Evolutionary conservation across 2,888 invertebrate genomes (phyloP), one percentile per base, ranked within the genome.

Genomic region (Synanthedon andrenaeformis): DNA sequence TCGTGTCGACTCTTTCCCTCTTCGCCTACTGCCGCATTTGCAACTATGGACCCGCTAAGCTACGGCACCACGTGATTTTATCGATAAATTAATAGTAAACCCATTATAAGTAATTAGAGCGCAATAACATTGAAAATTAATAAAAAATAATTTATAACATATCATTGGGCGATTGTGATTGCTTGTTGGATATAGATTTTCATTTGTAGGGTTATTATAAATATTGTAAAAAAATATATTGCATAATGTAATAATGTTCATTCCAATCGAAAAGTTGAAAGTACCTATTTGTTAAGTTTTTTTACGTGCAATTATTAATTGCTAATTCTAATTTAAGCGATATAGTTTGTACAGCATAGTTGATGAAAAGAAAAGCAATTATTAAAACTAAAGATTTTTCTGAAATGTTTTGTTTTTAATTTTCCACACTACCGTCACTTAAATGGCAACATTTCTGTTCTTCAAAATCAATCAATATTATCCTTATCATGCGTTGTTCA

Each of bases 141-240:
- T 60, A 65, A 60, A 66, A 51, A 72, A 82, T 81, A 82, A 83
- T 84, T 84, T 86, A 84, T 82, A 85, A 88, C 88, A 88, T 88
- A 88, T 88, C 88, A 88, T 86, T 85, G 88, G 74, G 87, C 87
- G 88, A 88, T 88, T 88, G 88, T 88, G 88, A 88, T 84, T 82
- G 87, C 87, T 87, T 87, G 81, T 85, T 86, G 79, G 76, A 71
- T 73, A 69, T 76, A 57, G 55, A 76, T 75, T 82, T 82, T 87
- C 79, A 81, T 84, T 84, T 85, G 79, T 83, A 84, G 82, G 71
- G 62, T 75, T 81, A 82, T 51, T 71, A 68, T 74, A 79, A 79
- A 82, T 83, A 84, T 76, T 87, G 86, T 86, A 84, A 83, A 82
- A 73, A 77, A 23, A 23, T 4, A 23, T 76, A 79, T 79, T 81